These are phyloP conservation scores for Galbula dea DNA, from an alignment of 2,113 vertebrate genomes.

Conservation along the genomic window DNA sequence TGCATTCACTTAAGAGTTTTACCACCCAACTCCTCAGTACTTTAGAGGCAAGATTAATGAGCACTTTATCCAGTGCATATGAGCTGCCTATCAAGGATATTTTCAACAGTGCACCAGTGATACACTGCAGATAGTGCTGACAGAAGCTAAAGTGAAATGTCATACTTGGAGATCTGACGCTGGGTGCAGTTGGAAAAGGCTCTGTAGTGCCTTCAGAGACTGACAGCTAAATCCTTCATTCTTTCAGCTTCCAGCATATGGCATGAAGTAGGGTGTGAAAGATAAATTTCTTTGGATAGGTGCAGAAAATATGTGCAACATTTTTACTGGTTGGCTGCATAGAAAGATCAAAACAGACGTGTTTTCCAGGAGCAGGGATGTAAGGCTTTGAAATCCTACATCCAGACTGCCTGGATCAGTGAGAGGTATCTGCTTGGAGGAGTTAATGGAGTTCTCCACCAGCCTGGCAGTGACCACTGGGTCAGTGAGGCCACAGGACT, in stretches of 20 bases:
- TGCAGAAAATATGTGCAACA: conserved; percentile 57
- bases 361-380: conserved; percentile 43
- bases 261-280: conserved; percentile 71
- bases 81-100: conserved; percentile 63
- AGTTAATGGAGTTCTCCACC: not conserved
- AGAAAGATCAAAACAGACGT: conserved; percentile 44
- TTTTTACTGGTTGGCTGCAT: conserved; percentile 53
- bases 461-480: not conserved
- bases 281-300: conserved; percentile 71
- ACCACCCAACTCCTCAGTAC: conserved; percentile 14
- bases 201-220: conserved; percentile 64
- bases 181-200: conserved; percentile 49
- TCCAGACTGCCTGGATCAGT: conserved; percentile 1
- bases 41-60: conserved; percentile 60
- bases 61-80: conserved; percentile 33
- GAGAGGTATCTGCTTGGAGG: not conserved
- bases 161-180: conserved; percentile 52
- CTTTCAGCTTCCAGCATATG: conserved; percentile 67
- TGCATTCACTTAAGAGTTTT: not conserved
- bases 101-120: conserved; percentile 5
- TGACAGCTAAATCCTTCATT: conserved; percentile 72
- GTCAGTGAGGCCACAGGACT: not conserved
- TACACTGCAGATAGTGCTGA: conserved; percentile 59
- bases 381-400: not conserved
- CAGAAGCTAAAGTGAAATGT: conserved; percentile 73